Percentiles rank a stretch among this genome's conserved stretches.
These are phyloP conservation scores for Drosophila navojoa DNA, from an alignment of 1,140 invertebrate species.

Conservation along the genomic window DNA sequence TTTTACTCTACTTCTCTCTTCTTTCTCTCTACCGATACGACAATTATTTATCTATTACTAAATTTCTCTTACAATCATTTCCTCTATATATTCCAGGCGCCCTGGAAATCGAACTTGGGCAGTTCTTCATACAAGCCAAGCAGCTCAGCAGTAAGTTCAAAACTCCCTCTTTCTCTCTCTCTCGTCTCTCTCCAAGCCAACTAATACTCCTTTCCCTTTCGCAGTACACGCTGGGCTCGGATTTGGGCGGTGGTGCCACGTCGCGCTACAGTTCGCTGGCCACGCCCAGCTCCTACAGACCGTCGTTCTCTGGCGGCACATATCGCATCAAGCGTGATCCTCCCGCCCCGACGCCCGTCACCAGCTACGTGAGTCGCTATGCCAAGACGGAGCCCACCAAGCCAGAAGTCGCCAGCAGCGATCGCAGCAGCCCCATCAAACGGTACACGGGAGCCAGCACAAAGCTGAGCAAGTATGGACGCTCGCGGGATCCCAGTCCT, in stretches of 20 bases:
- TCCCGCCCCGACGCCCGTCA: constrained; percentile 32
- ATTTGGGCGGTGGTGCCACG: constrained; percentile 46
- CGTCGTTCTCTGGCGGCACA: constrained; percentile 80
- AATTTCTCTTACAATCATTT: not conserved
- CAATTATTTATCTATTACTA: not conserved
- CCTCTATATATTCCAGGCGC: constrained; percentile 48
- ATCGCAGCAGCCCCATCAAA: constrained; percentile 64
- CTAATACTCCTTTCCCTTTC: not conserved
- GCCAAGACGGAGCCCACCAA: constrained; percentile 44
- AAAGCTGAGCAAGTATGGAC: constrained; percentile 71
- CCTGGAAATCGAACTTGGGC: constrained; percentile 73
- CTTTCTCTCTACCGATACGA: not conserved
- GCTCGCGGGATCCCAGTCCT: constrained; percentile 79
- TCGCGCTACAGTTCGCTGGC: constrained; percentile 70
- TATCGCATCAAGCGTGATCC: constrained; percentile 78
- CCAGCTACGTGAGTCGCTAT: constrained; percentile 74
- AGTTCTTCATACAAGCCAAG: constrained; percentile 69
- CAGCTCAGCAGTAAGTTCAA: constrained; percentile 57
- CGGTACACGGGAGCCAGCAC: constrained; percentile 61
- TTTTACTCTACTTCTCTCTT: too few relatives aligned
- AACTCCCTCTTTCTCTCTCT: too few relatives aligned
- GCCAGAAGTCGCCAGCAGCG: constrained; percentile 40
- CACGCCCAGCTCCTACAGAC: constrained; percentile 75
- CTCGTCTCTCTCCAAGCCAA: not conserved
- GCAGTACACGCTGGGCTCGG: constrained; percentile 69